Base-by-base conservation (phyloP, 1,140 invertebrate genomes). In the Vanessa atalanta region DNA sequence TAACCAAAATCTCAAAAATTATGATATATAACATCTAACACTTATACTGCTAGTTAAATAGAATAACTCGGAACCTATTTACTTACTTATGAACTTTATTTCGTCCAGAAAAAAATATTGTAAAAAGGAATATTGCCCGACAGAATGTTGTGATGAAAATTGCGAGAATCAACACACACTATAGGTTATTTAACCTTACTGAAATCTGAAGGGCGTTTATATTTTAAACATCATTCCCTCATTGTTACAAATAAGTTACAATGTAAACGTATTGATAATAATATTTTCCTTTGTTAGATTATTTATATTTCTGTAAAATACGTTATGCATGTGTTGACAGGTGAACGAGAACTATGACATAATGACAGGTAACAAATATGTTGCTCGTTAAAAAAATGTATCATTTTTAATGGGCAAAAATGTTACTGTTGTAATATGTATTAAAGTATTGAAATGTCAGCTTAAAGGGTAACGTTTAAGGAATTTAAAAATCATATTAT, bases 181-280 rank as follows among this genome's bases (percentile, higher is more conserved):
- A 26, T 47, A 60, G 67, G 67, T 60, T 60, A 69, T 60, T 55
- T 68, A 57, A 68, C 66, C 66, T 53, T 57, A 57, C 20, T 51
- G 48, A 23, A 68, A 57, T 57, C 26, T 68, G 66, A 43, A 68
- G 66, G 66, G 43, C 66, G 51, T 68, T 57, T 57, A 57, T 57
- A 57, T 57, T 57, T 57, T 23, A 20, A 57, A 23, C 16, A 12
- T 57, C 23, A 57, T 57, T 57, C 53, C 20, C 20, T 13, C 53
- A 57, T 57, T 57, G 53, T 23, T 23, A 57, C 53, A 57, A 57
- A 23, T 26, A 23, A 23, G 53, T 57, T 57, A 57, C 16, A 57
- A 57, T 16, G 53, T 57, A 57, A 57, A 23, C 12, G 16, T 57
- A 57, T 8, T 11, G 16, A 23, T 57, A 12, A 23, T 26, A 57